These are phyloP conservation scores for Myotis yumanensis DNA, from an alignment of 2,113 vertebrate genomes.

Conservation along the genomic window DNA sequence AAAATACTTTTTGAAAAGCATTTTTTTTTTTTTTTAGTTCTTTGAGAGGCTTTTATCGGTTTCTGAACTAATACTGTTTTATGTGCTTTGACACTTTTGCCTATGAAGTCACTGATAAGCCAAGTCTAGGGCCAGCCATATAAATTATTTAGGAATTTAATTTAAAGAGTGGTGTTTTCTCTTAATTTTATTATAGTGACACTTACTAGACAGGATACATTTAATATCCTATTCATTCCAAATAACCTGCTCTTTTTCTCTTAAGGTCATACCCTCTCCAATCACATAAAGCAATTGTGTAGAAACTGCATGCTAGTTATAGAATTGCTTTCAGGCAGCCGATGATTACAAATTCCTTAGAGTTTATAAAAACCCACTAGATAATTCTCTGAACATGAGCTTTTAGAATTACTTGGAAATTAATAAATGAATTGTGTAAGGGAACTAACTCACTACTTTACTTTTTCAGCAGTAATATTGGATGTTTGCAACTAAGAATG, in stretches of 20 bases:
- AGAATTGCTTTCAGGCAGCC: conserved; percentile 7
- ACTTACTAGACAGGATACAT: not conserved
- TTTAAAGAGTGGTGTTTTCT: conserved; percentile 13
- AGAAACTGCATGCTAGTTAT: conserved; percentile 14
- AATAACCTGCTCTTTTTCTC: not conserved
- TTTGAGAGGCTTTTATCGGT: conserved; percentile 13
- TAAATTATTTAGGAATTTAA: conserved; percentile 40
- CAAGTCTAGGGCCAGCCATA: not conserved
- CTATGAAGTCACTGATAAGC: conserved; percentile 19
- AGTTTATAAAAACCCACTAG: not conserved
- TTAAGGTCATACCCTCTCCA: not conserved
- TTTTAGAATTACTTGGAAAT: not conserved
- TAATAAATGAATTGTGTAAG: not conserved
- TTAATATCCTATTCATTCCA: not conserved
- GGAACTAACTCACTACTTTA: not conserved
- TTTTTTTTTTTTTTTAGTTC: conserved; percentile 24
- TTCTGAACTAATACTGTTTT: conserved; percentile 40
- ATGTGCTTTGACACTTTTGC: conserved; percentile 16
- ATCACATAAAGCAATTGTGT: not conserved
- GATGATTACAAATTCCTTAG: not conserved
- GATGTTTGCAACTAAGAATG: not conserved
- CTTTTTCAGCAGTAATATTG: not conserved
- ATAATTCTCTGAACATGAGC: not conserved
- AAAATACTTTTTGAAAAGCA: conserved; percentile 47
- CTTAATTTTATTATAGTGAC: not conserved